Evolutionary conservation across 2,113 vertebrate species (phyloP).

Genomic region (Elephas maximus): DNA sequence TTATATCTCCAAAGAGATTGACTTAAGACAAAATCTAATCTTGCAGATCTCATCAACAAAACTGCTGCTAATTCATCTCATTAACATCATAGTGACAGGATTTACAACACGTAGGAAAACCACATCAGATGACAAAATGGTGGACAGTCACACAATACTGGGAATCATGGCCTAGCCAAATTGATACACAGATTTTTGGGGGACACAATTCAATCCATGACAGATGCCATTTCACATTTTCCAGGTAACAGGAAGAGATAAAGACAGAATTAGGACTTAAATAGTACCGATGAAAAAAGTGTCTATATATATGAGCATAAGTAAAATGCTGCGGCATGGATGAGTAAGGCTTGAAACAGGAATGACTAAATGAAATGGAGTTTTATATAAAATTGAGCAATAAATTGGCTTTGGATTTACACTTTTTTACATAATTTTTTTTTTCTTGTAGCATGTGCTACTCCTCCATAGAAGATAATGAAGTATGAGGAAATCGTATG

Average conservation of each 20-base stretch:
- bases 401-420: conserved; percentile 56
- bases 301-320: conserved; percentile 32
- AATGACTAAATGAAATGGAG: conserved; percentile 44
- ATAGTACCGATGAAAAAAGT: background rate
- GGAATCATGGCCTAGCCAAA: too few relatives aligned
- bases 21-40: too few relatives aligned
- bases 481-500: conserved; percentile 52
- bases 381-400: conserved; percentile 38
- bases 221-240: conserved; percentile 23
- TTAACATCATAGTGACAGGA: too few relatives aligned
- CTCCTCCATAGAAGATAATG: conserved; percentile 19
- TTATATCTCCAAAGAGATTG: too few relatives aligned
- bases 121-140: too few relatives aligned
- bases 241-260: background rate
- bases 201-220: too few relatives aligned
- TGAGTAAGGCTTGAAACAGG: conserved; percentile 30
- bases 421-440: conserved; percentile 57
- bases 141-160: too few relatives aligned
- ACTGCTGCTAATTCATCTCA: too few relatives aligned
- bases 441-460: conserved; percentile 71
- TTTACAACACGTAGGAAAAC: too few relatives aligned
- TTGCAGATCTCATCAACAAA: too few relatives aligned
- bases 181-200: too few relatives aligned
- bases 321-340: background rate
- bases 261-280: conserved; percentile 4